Evolutionary conservation across 1,140 invertebrate species (phyloP).

Genomic region (Anoplolepis gracilipes): DNA sequence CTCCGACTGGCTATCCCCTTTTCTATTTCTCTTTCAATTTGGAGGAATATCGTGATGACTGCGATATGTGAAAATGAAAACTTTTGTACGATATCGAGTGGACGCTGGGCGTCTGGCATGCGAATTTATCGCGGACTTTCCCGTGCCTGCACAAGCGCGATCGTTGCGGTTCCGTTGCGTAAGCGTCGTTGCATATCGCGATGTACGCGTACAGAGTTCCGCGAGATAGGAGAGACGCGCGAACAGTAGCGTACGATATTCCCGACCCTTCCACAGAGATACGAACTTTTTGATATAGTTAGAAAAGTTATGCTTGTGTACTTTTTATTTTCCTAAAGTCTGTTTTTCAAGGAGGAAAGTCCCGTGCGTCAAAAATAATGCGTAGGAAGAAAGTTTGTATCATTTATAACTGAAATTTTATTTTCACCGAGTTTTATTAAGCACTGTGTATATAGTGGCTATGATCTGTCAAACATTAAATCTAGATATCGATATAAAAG

Average conservation of each 20-base stretch:
- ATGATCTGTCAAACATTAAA: background rate
- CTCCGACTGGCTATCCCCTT: no score
- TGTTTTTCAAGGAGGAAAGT: no score
- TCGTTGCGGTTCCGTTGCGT: constrained; percentile 36
- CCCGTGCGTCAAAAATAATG: no score
- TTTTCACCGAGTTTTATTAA: background rate
- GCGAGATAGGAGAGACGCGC: constrained; percentile 25
- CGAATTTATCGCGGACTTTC: constrained; percentile 52
- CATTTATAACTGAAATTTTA: background rate
- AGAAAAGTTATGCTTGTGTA: background rate
- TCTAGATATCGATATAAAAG: no score
- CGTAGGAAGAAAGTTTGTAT: background rate
- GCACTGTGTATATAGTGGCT: background rate
- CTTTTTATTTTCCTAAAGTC: background rate
- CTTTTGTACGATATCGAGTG: background rate
- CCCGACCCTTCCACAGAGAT: background rate
- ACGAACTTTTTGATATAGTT: background rate
- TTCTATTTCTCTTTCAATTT: background rate
- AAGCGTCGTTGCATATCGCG: constrained; percentile 49
- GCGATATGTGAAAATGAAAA: background rate
- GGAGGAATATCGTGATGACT: background rate
- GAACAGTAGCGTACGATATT: background rate
- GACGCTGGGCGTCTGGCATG: background rate
- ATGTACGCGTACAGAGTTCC: constrained; percentile 12
- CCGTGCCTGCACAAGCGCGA: constrained; percentile 16